phyloP scores from a whole-genome alignment of 2,113 vertebrate species.

The Regulus satrapa region DNA sequence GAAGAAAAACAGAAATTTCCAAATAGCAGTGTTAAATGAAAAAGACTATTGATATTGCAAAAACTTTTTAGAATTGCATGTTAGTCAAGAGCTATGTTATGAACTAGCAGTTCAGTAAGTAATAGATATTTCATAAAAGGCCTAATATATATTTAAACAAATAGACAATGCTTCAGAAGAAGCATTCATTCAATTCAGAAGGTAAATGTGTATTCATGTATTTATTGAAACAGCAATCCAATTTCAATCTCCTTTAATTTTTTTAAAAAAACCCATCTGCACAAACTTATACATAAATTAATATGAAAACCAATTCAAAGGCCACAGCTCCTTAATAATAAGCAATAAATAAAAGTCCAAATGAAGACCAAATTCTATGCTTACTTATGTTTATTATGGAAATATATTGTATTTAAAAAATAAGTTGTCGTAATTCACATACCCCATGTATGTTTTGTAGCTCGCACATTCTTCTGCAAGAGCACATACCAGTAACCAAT shows the following conservation, averaged over 20 bases:
- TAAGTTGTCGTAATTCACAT: neutral
- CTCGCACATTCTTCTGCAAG: neutral
- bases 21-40: conserved; percentile 30
- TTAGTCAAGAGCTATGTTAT: neutral
- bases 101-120: neutral
- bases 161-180: conserved; percentile 16
- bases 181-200: too few relatives aligned
- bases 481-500: conserved; percentile 18
- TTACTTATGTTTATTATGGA: neutral
- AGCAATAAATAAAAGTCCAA: neutral
- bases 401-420: neutral
- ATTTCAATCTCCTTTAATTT: neutral
- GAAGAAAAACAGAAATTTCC: neutral
- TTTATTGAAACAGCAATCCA: conserved; percentile 49
- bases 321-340: neutral
- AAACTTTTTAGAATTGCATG: neutral
- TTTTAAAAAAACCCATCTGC: neutral
- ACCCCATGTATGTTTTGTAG: neutral
- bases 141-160: conserved; percentile 30
- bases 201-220: neutral
- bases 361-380: conserved; percentile 2
- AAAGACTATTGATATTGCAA: conserved; percentile 38
- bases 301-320: conserved; percentile 16
- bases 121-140: conserved; percentile 14
- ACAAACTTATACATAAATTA: neutral